Conservation (phyloP, 2,888 invertebrate genomes). For the Cosmia pyralina region DNA sequence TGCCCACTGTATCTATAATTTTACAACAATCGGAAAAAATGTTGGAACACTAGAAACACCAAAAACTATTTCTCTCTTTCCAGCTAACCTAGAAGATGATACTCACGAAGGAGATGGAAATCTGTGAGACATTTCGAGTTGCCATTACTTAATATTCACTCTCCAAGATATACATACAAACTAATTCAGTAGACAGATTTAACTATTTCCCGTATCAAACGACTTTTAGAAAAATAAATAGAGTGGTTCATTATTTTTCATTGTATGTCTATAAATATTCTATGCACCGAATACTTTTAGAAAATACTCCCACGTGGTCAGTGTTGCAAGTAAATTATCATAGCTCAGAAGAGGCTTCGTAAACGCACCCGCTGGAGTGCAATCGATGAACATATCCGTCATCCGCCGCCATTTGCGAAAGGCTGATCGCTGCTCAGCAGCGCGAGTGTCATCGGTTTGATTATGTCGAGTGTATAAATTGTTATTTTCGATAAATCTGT, state of each 20-base stretch:
- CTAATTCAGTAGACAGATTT: neutral
- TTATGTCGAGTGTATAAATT: constrained; percentile 88
- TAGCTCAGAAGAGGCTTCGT: constrained; percentile 69
- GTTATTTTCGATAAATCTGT: constrained; percentile 85
- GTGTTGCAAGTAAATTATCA: constrained; percentile 52
- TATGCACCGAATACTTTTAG: neutral
- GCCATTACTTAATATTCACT: constrained; percentile 20
- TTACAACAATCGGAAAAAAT: neutral
- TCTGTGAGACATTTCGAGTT: constrained; percentile 9
- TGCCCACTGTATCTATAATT: neutral
- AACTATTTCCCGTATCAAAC: neutral
- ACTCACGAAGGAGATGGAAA: constrained; percentile 15
- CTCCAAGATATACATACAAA: neutral
- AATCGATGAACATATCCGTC: constrained; percentile 90
- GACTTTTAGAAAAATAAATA: neutral
- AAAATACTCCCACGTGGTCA: constrained; percentile 31
- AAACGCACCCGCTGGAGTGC: constrained; percentile 80
- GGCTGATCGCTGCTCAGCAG: constrained; percentile 85
- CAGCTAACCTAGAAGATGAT: rapidly evolving
- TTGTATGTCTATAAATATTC: neutral
- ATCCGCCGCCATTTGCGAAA: constrained; percentile 90
- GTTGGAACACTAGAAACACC: constrained; percentile 1
- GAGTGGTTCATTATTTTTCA: rapidly evolving
- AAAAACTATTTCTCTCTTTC: constrained; percentile 5
- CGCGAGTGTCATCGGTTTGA: constrained; percentile 87